Conservation (phyloP, 2,888 invertebrate genomes). For the Rhyacophila evoluta region DNA sequence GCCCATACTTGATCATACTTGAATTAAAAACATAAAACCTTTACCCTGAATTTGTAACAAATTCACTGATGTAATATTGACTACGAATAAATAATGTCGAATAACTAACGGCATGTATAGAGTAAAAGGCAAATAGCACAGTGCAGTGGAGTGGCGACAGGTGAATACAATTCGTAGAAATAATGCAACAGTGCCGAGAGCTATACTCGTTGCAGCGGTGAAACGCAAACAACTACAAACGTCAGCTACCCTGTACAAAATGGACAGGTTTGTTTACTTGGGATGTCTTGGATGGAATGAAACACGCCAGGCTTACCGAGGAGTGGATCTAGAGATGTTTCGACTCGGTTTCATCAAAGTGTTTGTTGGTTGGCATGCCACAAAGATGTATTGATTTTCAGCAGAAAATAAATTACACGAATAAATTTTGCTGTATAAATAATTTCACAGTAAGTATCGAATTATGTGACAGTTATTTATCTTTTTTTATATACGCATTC, state of each 20-base stretch:
- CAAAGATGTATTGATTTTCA: background rate
- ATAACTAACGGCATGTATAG: too few relatives aligned
- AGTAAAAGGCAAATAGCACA: background rate
- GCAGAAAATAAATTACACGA: background rate
- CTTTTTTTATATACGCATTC: too few relatives aligned
- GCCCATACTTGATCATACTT: too few relatives aligned
- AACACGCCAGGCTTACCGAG: background rate
- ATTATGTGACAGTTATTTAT: too few relatives aligned
- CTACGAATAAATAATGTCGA: too few relatives aligned
- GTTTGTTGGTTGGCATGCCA: background rate
- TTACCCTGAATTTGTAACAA: too few relatives aligned
- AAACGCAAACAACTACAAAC: background rate
- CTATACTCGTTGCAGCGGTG: background rate
- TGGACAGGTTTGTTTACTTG: slow-evolving; percentile 7
- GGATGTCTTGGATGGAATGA: background rate
- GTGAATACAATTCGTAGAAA: background rate
- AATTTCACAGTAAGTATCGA: too few relatives aligned
- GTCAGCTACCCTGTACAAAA: background rate
- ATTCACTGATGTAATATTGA: too few relatives aligned
- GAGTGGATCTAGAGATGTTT: slow-evolving; percentile 1
- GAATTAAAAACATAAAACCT: too few relatives aligned
- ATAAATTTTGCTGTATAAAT: too few relatives aligned
- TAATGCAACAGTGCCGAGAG: background rate
- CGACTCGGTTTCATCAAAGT: background rate
- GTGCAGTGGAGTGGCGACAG: background rate